Evolutionary conservation across 2,797 vertebrate genomes (phyloP), one percentile per base, ranked within the genome.

Genomic region (Leptodactylus fallax): DNA sequence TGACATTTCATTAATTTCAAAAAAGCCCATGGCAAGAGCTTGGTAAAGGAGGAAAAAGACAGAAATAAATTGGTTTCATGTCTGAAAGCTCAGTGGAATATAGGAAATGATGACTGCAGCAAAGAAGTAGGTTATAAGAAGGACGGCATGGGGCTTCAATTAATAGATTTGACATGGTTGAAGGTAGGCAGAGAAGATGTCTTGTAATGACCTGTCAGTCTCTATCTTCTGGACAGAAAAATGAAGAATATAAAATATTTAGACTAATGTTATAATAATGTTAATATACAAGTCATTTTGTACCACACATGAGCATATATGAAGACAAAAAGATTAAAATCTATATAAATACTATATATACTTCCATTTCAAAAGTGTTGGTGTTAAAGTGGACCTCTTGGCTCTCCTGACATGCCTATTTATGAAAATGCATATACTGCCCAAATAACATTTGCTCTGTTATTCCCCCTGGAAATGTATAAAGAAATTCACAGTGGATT

Each of bases 11-110:
- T 78, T 72, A 19, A 63, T 88, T 90, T 90, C 21, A 92, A 87
- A 88, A 63, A 91, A 93, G 93, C 92, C 91, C 91, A 90, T 92
- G 92, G 91, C 92, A 93, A 90, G 82, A 90, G 90, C 90, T 93
- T 90, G 90, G 89, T 87, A 91, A 92, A 92, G 83, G 87, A 90
- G 85, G 90, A 93, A 91, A 90, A 86, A 87, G 91, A 90, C 67
- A 92, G 92, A 94, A 94, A 95, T 94, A 95, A 95, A 95, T 94
- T 93, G 92, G 92, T 90, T 94, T 93, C 90, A 90, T 86, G 8
- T 93, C 90, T 93, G 88, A 91, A 87, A 91, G 92, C 94, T 93
- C 94, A 91, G 72, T 69, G 91, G 91, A 92, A 92, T 90, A 93
- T 93, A 90, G 90, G 14, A 91, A 90, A 92, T 90, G 93, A 95